phyloP scores from a whole-genome alignment of 2,113 vertebrate species.

The Alouatta palliata region DNA sequence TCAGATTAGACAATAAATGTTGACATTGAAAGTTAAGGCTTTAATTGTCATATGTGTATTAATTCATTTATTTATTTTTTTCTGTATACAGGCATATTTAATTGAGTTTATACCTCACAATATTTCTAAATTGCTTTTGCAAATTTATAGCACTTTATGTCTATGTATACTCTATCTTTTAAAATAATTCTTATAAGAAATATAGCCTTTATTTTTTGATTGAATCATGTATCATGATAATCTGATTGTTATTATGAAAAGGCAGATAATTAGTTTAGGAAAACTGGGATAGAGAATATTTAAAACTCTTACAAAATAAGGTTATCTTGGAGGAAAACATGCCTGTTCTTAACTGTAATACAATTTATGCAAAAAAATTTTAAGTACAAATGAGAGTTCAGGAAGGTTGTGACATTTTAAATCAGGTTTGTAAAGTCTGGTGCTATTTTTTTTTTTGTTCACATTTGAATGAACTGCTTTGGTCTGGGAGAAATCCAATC shows the following conservation, averaged over 20 bases:
- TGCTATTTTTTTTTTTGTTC: not conserved
- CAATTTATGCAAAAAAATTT: not conserved
- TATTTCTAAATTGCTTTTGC: conserved; percentile 49
- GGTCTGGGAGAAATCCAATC: not conserved
- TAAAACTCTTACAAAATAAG: conserved; percentile 39
- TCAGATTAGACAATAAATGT: conserved; percentile 20
- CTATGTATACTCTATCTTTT: not conserved
- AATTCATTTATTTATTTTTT: conserved; percentile 45
- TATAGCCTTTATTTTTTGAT: not conserved
- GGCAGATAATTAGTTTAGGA: not conserved
- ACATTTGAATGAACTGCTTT: conserved; percentile 44
- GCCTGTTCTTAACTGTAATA: not conserved
- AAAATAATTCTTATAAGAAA: conserved; percentile 48
- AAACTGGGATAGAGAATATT: conserved; percentile 21
- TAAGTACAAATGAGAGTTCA: not conserved
- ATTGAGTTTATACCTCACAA: not conserved
- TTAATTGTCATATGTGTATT: not conserved
- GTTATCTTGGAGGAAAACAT: not conserved
- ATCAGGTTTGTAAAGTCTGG: not conserved
- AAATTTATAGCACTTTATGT: not conserved
- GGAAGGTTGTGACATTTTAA: not conserved
- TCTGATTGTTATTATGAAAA: conserved; percentile 30
- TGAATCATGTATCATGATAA: conserved; percentile 2
- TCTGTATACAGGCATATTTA: not conserved
- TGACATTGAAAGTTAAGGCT: conserved; percentile 23